These are phyloP conservation scores for Lamellibrachia columna DNA, from an alignment of 2,888 invertebrate species.

Conservation along the genomic window DNA sequence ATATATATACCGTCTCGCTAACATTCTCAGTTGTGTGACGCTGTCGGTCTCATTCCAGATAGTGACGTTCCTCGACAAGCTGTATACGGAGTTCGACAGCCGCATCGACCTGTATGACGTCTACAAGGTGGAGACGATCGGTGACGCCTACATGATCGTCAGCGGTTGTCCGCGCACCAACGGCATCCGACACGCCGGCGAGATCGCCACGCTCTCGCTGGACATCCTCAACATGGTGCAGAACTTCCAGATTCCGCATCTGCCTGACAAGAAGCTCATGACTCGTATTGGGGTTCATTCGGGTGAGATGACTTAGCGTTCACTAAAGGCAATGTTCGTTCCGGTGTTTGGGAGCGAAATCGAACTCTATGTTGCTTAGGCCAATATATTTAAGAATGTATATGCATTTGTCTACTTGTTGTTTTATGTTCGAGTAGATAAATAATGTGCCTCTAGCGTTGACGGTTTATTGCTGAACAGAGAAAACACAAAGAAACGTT, in stretches of 20 bases:
- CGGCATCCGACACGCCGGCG: slow-evolving; percentile 32
- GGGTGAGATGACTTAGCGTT: slow-evolving; percentile 22
- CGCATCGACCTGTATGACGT: slow-evolving; percentile 29
- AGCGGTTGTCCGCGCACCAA: slow-evolving; percentile 39
- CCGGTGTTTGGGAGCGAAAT: no score
- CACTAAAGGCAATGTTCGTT: no score
- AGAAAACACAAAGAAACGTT: no score
- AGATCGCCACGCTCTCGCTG: slow-evolving; percentile 34
- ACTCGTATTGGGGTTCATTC: slow-evolving; percentile 37
- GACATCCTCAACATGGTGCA: slow-evolving; percentile 32
- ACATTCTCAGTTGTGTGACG: neutral
- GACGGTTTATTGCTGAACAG: no score
- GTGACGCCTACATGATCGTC: slow-evolving; percentile 37
- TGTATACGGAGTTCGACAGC: slow-evolving; percentile 30
- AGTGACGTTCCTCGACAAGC: slow-evolving; percentile 22
- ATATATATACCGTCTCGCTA: neutral
- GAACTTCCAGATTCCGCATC: slow-evolving; percentile 33
- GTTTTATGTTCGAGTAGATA: no score
- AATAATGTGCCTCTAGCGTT: no score
- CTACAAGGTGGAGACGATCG: slow-evolving; percentile 37
- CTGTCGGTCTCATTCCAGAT: neutral
- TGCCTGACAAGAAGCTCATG: slow-evolving; percentile 29
- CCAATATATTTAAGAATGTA: no score
- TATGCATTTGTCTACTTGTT: no score
- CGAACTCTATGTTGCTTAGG: no score